Conservation (phyloP, 2,113 vertebrate genomes). For the Bos javanicus region DNA sequence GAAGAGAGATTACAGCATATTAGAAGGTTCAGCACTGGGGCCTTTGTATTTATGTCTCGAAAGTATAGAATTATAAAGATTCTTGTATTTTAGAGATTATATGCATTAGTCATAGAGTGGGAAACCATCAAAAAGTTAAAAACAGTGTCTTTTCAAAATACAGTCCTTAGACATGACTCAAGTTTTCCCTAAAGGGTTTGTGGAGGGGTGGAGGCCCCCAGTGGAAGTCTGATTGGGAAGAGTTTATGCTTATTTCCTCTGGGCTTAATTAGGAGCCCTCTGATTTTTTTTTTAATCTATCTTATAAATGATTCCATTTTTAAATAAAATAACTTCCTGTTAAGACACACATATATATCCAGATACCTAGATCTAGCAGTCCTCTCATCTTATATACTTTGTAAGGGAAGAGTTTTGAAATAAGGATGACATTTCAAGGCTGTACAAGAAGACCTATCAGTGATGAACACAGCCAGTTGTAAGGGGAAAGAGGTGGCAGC, state of each 20-base stretch:
- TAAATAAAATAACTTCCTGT: background rate
- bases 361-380: background rate
- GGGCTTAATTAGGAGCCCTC: background rate
- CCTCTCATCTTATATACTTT: background rate
- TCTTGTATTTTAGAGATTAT: background rate
- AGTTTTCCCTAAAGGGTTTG: background rate
- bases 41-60: background rate
- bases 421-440: background rate
- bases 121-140: background rate
- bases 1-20: background rate
- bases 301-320: background rate
- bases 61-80: background rate
- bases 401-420: background rate
- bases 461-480: background rate
- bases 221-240: background rate
- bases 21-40: background rate
- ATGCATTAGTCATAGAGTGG: background rate
- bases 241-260: background rate
- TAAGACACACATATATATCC: background rate
- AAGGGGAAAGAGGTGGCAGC: rapidly evolving
- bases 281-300: background rate
- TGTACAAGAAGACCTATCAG: background rate
- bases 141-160: background rate
- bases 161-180: background rate
- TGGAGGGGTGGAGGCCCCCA: background rate